Evolutionary conservation across 2,113 vertebrate species (phyloP).

Genomic region (Pithys albifrons): DNA sequence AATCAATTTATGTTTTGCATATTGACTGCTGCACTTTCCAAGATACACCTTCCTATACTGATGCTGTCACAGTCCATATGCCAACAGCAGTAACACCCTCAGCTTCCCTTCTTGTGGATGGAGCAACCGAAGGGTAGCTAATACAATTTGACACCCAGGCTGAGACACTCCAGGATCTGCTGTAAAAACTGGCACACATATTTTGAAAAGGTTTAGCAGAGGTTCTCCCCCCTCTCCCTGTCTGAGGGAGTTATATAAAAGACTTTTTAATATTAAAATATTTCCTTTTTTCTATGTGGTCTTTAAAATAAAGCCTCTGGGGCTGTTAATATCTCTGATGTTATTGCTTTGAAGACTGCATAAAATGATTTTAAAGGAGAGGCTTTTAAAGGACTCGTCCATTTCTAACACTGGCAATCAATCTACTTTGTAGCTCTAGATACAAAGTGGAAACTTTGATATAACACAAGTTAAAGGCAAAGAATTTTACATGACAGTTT

Average conservation of each 20-base stretch:
- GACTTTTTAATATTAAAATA: constrained; percentile 59
- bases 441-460: constrained; percentile 33
- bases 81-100: neutral
- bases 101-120: neutral
- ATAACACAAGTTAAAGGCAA: constrained; percentile 21
- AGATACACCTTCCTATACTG: neutral
- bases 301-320: constrained; percentile 57
- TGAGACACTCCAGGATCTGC: neutral
- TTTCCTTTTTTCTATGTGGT: constrained; percentile 52
- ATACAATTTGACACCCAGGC: neutral
- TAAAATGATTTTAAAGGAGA: constrained; percentile 47
- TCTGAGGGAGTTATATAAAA: constrained; percentile 19
- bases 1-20: neutral
- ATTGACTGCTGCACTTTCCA: constrained; percentile 26
- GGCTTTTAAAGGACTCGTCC: constrained; percentile 15
- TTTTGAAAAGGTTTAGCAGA: constrained; percentile 14
- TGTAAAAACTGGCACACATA: neutral
- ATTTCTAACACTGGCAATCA: constrained; percentile 9
- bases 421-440: constrained; percentile 29
- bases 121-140: neutral
- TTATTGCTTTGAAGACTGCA: constrained; percentile 52
- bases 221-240: neutral
- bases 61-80: neutral
- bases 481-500: constrained; percentile 29
- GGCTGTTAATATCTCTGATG: constrained; percentile 53